Conservation (phyloP, 2,888 invertebrate genomes). For the Thyatira batis region DNA sequence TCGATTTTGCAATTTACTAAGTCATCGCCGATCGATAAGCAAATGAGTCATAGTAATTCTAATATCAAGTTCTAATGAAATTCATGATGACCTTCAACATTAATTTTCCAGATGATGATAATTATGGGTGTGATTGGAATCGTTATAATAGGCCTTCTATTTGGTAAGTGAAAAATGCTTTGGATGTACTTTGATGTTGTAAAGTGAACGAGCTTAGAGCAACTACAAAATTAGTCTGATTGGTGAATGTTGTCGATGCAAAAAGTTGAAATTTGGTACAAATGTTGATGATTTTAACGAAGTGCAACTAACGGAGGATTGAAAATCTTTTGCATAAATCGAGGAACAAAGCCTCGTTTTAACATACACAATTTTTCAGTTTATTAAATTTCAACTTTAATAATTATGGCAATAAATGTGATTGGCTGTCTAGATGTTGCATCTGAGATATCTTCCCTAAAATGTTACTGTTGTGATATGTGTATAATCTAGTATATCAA, state of each 20-base stretch:
- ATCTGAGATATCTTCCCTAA: constrained; percentile 11
- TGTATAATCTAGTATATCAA: constrained; percentile 10
- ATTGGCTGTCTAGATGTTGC: constrained; percentile 22
- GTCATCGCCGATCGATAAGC: neutral
- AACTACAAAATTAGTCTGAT: constrained; percentile 3
- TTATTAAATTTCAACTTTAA: neutral
- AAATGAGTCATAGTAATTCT: too few relatives aligned
- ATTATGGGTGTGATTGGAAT: constrained; percentile 93
- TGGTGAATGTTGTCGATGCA: constrained; percentile 6
- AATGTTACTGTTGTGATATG: constrained; percentile 14
- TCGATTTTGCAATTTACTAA: neutral
- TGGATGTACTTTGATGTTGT: constrained; percentile 29
- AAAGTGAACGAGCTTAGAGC: constrained; percentile 21
- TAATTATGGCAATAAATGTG: constrained; percentile 16
- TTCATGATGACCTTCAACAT: neutral
- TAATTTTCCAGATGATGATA: constrained; percentile 90
- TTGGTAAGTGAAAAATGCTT: constrained; percentile 85
- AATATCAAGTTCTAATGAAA: too few relatives aligned
- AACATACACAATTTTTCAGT: too few relatives aligned
- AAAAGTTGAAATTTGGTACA: constrained; percentile 2
- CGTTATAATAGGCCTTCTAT: constrained; percentile 91
- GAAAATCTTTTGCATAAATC: too few relatives aligned
- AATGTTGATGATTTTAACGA: too few relatives aligned
- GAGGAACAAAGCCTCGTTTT: too few relatives aligned
- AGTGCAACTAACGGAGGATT: too few relatives aligned